Evolutionary conservation across 2,113 vertebrate genomes (phyloP), one percentile per base, ranked within the genome.

Genomic region (Heloderma charlesbogerti): DNA sequence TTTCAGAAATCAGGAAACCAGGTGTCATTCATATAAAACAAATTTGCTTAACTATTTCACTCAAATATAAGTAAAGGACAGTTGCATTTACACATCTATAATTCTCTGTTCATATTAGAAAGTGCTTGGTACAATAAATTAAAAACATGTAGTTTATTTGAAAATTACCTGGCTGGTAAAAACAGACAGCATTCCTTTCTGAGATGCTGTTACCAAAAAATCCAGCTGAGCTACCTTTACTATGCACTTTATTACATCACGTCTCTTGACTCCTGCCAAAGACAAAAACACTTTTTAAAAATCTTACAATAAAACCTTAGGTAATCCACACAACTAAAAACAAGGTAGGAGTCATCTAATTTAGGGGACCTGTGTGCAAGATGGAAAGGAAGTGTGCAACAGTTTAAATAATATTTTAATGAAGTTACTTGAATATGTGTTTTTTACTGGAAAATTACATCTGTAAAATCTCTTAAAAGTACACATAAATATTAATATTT

Each of bases 111-210:
- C n/a, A 57, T 6, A 0, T 66, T 9, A 71, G 1, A 60, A 34
- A 85, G 0, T 43, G 0, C 6, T 3, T 54, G 86, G 67, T 20
- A 3, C 45, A 91, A 80, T 86, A 91, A 84, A n/a, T 34, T n/a
- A 78, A 89, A 85, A 20, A 27, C 27, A 25, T 1, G 15, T 72
- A 57, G 2, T 60, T 83, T 94, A 48, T 37, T 81, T 93, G 77
- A 88, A 67, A 91, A 92, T 95, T 97, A 98, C 97, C 97, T 97
- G 92, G 84, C 92, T 96, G n/a, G 93, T 96, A 91, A 97, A 97
- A 91, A 98, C 20, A 15, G 96, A 96, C 88, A 98, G 51, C 37
- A 92, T 79, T 95, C 97, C 97, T 94, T 93, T 97, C 88, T 97
- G 95, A 95, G 97, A 97, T n/a, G 95, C 96, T 88, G 95, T 94